These are phyloP conservation scores for Limnephilus lunatus DNA, from an alignment of 2,888 invertebrate species.

Conservation along the genomic window DNA sequence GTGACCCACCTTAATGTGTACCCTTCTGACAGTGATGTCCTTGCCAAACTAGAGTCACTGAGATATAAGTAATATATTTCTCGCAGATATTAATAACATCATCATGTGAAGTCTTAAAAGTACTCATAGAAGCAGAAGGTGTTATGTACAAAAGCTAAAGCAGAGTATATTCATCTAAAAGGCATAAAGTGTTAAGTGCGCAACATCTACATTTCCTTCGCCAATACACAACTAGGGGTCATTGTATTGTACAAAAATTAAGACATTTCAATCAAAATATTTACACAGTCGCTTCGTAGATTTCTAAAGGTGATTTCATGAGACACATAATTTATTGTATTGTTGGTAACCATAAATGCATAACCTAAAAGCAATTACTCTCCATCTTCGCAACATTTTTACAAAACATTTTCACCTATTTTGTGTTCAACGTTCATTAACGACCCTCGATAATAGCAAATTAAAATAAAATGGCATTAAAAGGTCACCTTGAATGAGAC, in stretches of 20 bases:
- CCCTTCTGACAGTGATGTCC: neutral
- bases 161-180: slow-evolving; percentile 10
- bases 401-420: neutral
- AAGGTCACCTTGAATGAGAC: no score
- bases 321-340: neutral
- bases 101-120: neutral
- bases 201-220: slow-evolving; percentile 38
- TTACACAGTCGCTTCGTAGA: slow-evolving; percentile 16
- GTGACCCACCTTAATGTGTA: no score
- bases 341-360: neutral
- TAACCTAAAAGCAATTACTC: neutral
- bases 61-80: neutral
- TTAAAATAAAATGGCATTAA: no score
- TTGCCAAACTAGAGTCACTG: neutral
- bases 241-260: neutral
- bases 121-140: neutral
- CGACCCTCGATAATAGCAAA: no score
- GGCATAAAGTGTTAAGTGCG: slow-evolving; percentile 15
- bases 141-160: slow-evolving; percentile 34
- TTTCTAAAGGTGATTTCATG: slow-evolving; percentile 2
- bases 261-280: slow-evolving; percentile 30
- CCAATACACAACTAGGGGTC: slow-evolving; percentile 15
- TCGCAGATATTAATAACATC: neutral
- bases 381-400: neutral
- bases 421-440: no score